Base-by-base conservation (phyloP, 2,113 vertebrate genomes). In the Periophthalmodon schlosseri region DNA sequence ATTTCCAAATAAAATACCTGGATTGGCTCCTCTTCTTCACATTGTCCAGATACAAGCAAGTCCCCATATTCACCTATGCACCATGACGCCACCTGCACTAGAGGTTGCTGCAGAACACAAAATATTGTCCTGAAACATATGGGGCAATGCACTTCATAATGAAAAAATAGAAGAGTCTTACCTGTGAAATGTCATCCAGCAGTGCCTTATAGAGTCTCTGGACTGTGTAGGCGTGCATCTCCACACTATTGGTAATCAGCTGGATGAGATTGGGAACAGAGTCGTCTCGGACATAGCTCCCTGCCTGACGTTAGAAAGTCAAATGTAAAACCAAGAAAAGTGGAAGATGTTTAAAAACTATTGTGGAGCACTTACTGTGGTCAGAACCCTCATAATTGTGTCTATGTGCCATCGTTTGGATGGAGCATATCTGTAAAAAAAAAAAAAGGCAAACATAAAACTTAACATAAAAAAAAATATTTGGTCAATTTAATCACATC, bases 371-470 rank as follows among this genome's bases (percentile, higher is more conserved):
- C 95, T 89, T 94, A 99, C 98, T 69, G 96, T 99, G 72, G 98
- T 99, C 84, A 99, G 87, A 80, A 99, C 98, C 90, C 97, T 95
- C 98, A 99, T 99, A 73, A 99, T 97, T 10, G 98, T 99, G 91
- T 99, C 98, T 93, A 99, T 99, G 90, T 99, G 98, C 98, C 98
- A 99, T 92, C 98, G 95, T 93, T 99, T 99, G 24, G 98, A 99
- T 81, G 98, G 98, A 57, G 98, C 97, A 14, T 99, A 99, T 86
- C 98, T 99, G 86, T 44, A 44, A 44, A 5, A 28, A 2, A 75
- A 85, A 18, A 68, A 33, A 80, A 73, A 86, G 87, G 92, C 20
- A 86, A 3, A 9, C 10, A 73, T 81, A 58, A 74, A 4, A 49
- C 50, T 60, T 15, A 50, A 75, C n/a, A 57, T 65, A 36, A 23